Evolutionary conservation across 2,888 invertebrate species (phyloP), one percentile per base, ranked within the genome.

Genomic region (Epirrhoe tristata): DNA sequence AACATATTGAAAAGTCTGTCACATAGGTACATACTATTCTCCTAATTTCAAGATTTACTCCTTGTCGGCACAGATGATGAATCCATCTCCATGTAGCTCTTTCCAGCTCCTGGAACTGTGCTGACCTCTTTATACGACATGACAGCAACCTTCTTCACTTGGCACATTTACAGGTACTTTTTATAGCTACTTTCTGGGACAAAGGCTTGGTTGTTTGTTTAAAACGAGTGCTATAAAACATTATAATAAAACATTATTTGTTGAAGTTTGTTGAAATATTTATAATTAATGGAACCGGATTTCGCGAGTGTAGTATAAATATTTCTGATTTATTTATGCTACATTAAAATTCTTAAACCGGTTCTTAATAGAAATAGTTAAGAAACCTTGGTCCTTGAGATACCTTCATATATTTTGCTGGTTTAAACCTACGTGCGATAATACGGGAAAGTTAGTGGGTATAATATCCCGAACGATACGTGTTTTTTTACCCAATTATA

Each of bases 201-300:
- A n/a, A 7, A 14, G 1, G 14, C 17, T 32, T 39, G 36, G 48
- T 51, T 63, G 46, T 63, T 63, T 57, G 57, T 63, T 46, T 52
- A 34, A 54, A 61, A 48, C 39, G 52, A 57, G 51, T 57, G 32
- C 39, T 56, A 39, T 56, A 50, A 56, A 63, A 58, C 34, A n/a
- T n/a, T 39, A 56, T 32, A 62, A 34, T 34, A 61, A 54, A 39
- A 10, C 32, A 43, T 57, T 57, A 52, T 43, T 51, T 56, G 51
- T 51, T 24, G 24, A 24, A 24, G 24, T 24, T 39, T n/a, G 39
- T 57, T 53, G 34, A 58, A 53, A 34, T 57, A 57, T 46, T 57
- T 32, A 36, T 51, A 32, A 58, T 63, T 53, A 46, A 53, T 48
- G 34, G 34, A 58, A 63, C 63, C 63, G 63, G 63, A 63, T 63